These are phyloP conservation scores for Xyrichtys novacula DNA, from an alignment of 2,797 vertebrate species.

Conservation along the genomic window DNA sequence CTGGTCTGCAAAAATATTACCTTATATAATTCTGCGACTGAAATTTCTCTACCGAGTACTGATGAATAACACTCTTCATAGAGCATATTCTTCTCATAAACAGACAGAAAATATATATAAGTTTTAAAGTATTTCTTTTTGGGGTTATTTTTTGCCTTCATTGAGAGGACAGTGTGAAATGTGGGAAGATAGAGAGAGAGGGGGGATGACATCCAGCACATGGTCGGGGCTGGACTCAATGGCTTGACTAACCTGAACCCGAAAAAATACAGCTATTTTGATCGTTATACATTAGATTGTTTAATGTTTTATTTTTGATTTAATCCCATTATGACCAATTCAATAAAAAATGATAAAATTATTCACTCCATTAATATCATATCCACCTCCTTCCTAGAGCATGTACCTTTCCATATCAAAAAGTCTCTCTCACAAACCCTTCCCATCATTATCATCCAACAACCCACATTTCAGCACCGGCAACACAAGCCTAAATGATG, in stretches of 20 bases:
- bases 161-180: too few species aligned
- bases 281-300: too few species aligned
- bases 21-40: conserved; percentile 11
- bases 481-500: background rate
- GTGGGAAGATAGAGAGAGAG: too few species aligned
- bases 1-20: background rate
- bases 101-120: background rate
- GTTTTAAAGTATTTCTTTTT: too few species aligned
- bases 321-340: background rate
- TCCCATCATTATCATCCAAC: too few species aligned
- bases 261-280: too few species aligned
- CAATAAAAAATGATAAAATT: background rate
- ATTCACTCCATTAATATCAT: background rate
- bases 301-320: background rate
- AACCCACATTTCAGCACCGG: background rate
- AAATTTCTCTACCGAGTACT: background rate
- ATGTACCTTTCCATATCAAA: background rate
- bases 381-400: background rate
- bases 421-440: background rate
- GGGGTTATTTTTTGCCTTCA: too few species aligned
- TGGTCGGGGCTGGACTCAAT: too few species aligned
- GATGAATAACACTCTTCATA: background rate
- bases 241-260: too few species aligned
- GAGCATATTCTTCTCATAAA: background rate
- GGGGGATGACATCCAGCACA: too few species aligned